Evolutionary conservation across 2,797 vertebrate species (phyloP).

Genomic region (Neosilurus hyrtlii): DNA sequence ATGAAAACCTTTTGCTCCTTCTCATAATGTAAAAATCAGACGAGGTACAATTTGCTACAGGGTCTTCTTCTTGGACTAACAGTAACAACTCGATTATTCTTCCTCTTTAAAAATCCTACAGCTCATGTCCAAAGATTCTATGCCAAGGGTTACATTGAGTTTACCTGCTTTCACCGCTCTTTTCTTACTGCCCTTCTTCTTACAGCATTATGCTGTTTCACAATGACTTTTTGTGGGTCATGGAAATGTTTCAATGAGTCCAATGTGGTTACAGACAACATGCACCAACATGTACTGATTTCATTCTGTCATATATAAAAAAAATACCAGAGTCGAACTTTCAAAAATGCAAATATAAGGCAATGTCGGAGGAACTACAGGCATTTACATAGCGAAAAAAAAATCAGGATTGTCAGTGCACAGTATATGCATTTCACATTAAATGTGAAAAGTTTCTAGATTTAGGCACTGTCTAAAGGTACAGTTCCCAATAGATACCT

Average conservation of each 20-base stretch:
- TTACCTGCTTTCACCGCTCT: not conserved
- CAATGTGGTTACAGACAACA: not conserved
- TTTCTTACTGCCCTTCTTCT: not conserved
- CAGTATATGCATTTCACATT: not conserved
- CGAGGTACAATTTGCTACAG: not conserved
- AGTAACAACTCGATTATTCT: conserved; percentile 4
- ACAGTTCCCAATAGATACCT: too few species aligned
- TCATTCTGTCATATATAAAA: not conserved
- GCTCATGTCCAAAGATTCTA: not conserved
- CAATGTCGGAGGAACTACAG: not conserved
- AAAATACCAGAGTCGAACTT: not conserved
- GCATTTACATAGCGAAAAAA: not conserved
- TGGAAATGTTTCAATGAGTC: not conserved
- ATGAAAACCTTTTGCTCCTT: conserved; percentile 11
- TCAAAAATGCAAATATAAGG: not conserved
- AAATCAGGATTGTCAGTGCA: not conserved
- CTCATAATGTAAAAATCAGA: conserved; percentile 3
- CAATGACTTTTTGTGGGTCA: not conserved
- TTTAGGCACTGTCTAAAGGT: too few species aligned
- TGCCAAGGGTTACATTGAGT: not conserved
- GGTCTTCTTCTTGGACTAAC: not conserved
- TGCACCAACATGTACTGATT: not conserved
- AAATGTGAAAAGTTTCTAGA: not conserved
- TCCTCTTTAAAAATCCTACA: not conserved
- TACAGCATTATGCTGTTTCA: conserved; percentile 1